phyloP scores from a whole-genome alignment of 2,797 vertebrate species.

The Euthynnus affinis region DNA sequence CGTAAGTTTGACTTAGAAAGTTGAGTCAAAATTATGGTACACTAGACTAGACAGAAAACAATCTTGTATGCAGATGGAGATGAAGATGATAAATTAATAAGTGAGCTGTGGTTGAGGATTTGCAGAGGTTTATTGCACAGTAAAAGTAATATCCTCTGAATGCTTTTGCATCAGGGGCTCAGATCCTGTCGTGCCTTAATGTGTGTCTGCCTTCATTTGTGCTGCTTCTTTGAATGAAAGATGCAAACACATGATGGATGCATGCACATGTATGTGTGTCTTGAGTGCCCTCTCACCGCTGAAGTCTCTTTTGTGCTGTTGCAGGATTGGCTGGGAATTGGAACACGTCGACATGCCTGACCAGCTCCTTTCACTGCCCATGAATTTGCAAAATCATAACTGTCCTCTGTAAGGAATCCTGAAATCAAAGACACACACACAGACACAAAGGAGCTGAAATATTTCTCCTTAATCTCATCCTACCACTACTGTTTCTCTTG shows the following conservation, averaged over 20 bases:
- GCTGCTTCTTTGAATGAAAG: slow-evolving; percentile 2
- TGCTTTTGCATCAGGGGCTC: neutral
- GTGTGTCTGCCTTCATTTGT: neutral
- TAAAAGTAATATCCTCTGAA: neutral
- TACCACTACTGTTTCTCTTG: slow-evolving; percentile 59
- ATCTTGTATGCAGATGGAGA: neutral
- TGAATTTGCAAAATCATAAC: slow-evolving; percentile 95
- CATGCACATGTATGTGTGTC: neutral
- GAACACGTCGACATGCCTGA: slow-evolving; percentile 87
- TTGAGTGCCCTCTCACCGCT: slow-evolving; percentile 66
- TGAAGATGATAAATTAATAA: neutral
- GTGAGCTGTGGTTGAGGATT: neutral
- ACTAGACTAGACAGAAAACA: neutral
- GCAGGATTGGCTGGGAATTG: slow-evolving; percentile 87
- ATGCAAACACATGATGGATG: neutral
- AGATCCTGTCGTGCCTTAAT: neutral
- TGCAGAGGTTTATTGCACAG: neutral
- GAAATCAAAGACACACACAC: slow-evolving; percentile 46
- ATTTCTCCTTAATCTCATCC: slow-evolving; percentile 74
- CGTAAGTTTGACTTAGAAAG: too few species aligned
- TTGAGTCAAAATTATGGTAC: neutral
- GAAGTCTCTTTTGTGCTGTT: slow-evolving; percentile 86
- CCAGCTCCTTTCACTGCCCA: slow-evolving; percentile 92
- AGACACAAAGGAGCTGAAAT: slow-evolving; percentile 43
- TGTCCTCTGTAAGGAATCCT: slow-evolving; percentile 91